Percentiles rank a stretch among this genome's conserved stretches.
These are phyloP conservation scores for Stramonita haemastoma DNA, from an alignment of 2,888 invertebrate species.

Conservation along the genomic window DNA sequence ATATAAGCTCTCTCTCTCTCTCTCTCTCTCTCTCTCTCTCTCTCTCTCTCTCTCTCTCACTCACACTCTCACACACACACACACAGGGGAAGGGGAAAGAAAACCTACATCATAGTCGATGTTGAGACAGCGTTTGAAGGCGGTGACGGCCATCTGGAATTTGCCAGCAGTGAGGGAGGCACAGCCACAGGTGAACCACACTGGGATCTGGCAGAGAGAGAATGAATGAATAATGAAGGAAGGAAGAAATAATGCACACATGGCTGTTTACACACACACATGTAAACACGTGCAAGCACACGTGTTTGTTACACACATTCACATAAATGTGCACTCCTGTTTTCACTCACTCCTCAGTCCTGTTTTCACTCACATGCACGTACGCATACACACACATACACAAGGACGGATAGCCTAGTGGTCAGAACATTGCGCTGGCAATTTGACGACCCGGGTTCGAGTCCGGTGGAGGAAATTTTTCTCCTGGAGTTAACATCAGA, in stretches of 20 bases:
- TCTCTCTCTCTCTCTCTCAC: too few relatives aligned
- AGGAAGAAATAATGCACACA: neutral
- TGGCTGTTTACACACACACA: neutral
- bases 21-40: too few relatives aligned
- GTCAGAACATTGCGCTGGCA: too few relatives aligned
- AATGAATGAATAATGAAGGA: neutral
- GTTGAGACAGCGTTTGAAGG: constrained; percentile 90
- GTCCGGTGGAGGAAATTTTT: too few relatives aligned
- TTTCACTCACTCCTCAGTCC: too few relatives aligned
- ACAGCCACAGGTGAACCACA: constrained; percentile 92
- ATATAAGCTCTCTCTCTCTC: too few relatives aligned
- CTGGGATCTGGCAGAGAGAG: constrained; percentile 68
- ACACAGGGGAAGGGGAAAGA: neutral
- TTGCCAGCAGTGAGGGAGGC: constrained; percentile 83
- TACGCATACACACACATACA: too few relatives aligned
- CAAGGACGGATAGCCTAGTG: too few relatives aligned
- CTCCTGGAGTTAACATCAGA: too few relatives aligned
- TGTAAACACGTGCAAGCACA: neutral
- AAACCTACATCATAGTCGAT: constrained; percentile 85
- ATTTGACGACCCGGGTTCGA: too few relatives aligned
- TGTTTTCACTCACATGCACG: too few relatives aligned
- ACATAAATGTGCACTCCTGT: neutral
- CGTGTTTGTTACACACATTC: neutral
- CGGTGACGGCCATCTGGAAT: constrained; percentile 85
- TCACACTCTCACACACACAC: neutral